phyloP scores from a whole-genome alignment of 2,888 invertebrate species.

The Protodeltote pygarga region DNA sequence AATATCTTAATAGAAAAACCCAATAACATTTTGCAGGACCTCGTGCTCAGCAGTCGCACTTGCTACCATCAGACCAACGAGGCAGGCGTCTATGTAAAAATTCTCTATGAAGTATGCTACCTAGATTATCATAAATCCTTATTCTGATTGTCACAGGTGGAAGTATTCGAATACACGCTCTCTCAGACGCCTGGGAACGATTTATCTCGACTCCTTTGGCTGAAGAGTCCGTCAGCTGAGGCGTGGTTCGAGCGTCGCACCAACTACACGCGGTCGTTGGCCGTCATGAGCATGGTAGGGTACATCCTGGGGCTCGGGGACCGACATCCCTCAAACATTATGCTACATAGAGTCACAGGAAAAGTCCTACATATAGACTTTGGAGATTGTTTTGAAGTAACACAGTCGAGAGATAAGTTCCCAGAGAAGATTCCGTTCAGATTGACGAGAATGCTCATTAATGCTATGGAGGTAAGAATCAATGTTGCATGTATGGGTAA shows the following conservation, averaged over 20 bases:
- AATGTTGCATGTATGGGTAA: neutral
- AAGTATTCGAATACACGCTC: slow-evolving; percentile 98
- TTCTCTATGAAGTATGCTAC: neutral
- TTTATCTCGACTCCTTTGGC: slow-evolving; percentile 96
- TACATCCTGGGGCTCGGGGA: slow-evolving; percentile 99
- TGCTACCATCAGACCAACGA: too few relatives aligned
- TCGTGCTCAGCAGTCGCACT: too few relatives aligned
- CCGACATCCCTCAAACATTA: slow-evolving; percentile 98
- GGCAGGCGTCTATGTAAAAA: too few relatives aligned
- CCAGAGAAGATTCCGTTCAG: slow-evolving; percentile 99
- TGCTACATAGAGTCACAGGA: slow-evolving; percentile 98
- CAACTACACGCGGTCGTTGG: slow-evolving; percentile 98
- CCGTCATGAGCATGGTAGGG: slow-evolving; percentile 99
- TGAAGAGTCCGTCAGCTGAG: slow-evolving; percentile 98
- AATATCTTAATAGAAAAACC: too few relatives aligned
- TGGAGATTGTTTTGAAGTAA: slow-evolving; percentile 99
- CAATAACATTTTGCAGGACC: too few relatives aligned
- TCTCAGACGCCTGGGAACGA: slow-evolving; percentile 98
- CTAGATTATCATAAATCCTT: neutral
- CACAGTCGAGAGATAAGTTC: slow-evolving; percentile 99
- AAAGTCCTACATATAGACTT: slow-evolving; percentile 99
- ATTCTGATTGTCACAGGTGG: slow-evolving; percentile 82
- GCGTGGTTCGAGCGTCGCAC: slow-evolving; percentile 99
- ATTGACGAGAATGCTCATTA: slow-evolving; percentile 98
- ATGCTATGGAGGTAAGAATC: slow-evolving; percentile 94